Base-by-base conservation (phyloP, 2,888 invertebrate species). In the Scrobipalpa atriplicella region DNA sequence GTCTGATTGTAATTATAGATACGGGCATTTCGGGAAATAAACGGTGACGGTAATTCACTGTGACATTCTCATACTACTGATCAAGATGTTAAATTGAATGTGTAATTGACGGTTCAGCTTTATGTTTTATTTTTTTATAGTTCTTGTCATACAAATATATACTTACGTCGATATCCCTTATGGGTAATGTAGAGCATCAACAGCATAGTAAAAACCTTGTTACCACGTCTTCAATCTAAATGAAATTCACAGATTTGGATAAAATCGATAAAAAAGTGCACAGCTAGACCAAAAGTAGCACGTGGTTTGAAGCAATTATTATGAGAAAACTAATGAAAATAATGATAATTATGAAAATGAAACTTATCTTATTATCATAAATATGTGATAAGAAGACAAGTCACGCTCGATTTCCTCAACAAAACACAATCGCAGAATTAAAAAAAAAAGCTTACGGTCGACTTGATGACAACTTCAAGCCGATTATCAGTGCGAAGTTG, bases 1-100 rank as follows among this genome's bases (percentile, higher is more conserved):
- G 79, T 62, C 69, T 66, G 75, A 75, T 75, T 62, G 61, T 64
- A 65, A 67, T 64, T 62, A 62, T 61, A 68, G 70, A 67, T 69
- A 65, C 67, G 68, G 68, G 68, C 58, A 11, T 58, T 58, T 66
- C 29, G 18, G 62, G 47, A 19, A 62, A 29, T 19, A 61, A 21
- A 41, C 10, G 41, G 18, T 16, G 13, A 13, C 70, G 68, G 69
- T 72, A 69, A 71, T 62, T 69, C 67, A 71, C 72, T 54, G 65
- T 43, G 66, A 67, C 64, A 67, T 68, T 64, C 70, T 21, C 6
- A 13, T 56, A 51, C 64, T 62, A 47, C 52, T 68, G 68, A 67
- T 64, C 64, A 66, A 66, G 61, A 47, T 51, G 68, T 67, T 41
- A 36, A 51, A 58, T 58, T 58, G 36, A 19, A 51, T n/a, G 29